A percentile compares a stretch with the other conserved stretches of the same genome.
These are phyloP conservation scores for Bolinopsis microptera DNA, from an alignment of 37 sponge, comb jelly and placozoan genomes.

Conservation along the genomic window DNA sequence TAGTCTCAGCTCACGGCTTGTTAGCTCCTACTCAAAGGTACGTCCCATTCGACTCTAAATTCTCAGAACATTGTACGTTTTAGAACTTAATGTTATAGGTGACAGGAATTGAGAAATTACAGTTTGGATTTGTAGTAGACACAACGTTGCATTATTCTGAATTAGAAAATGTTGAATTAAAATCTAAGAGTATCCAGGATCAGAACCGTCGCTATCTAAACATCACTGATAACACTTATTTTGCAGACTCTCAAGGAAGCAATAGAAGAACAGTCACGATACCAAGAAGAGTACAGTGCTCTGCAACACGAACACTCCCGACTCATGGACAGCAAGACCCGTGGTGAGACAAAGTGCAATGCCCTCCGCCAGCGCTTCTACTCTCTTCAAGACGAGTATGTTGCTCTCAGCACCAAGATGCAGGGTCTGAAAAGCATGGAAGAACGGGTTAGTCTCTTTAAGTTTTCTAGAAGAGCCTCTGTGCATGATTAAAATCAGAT, in stretches of 20 bases:
- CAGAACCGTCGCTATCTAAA: too few species aligned
- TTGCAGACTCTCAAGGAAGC: constrained; percentile 47
- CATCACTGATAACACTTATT: too few species aligned
- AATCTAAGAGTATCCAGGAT: too few species aligned
- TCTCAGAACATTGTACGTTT: too few species aligned
- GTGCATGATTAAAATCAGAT: too few species aligned
- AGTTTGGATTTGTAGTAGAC: not conserved
- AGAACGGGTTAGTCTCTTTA: not conserved
- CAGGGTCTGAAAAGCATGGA: constrained; percentile 47
- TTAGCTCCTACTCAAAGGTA: constrained; percentile 35
- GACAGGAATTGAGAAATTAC: not conserved
- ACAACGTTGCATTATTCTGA: too few species aligned
- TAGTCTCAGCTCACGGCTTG: not conserved
- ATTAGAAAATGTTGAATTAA: too few species aligned
- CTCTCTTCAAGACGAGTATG: not conserved
- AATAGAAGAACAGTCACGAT: constrained; percentile 20
- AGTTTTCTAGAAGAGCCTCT: too few species aligned
- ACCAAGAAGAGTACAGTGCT: constrained; percentile 9
- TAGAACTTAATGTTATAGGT: not conserved
- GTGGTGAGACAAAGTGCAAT: not conserved
- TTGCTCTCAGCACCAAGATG: not conserved
- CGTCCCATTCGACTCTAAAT: not conserved
- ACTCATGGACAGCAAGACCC: constrained; percentile 24
- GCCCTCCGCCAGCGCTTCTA: not conserved
- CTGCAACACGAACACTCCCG: constrained; percentile 35